These are phyloP conservation scores for Lepus americanus DNA, from an alignment of 2,113 vertebrate species.

Conservation along the genomic window DNA sequence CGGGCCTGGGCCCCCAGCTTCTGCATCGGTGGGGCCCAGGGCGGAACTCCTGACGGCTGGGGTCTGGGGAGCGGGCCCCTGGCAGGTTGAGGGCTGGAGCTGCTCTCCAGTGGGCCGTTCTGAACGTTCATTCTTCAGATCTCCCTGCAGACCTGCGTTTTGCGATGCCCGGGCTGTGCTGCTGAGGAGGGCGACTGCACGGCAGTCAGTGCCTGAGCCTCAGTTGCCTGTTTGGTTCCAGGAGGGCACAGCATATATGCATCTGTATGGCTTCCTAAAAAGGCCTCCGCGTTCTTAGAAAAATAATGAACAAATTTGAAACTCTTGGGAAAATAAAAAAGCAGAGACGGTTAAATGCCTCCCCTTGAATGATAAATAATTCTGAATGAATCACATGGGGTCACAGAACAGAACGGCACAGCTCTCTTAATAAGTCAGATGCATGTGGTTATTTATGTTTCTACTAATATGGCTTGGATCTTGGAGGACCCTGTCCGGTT, in stretches of 20 bases:
- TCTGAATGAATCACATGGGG: slow-evolving; percentile 24
- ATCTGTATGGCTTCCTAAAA: background rate
- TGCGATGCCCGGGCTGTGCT: background rate
- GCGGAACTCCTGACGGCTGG: slow-evolving; percentile 26
- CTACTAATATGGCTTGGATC: background rate
- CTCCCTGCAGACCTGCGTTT: background rate
- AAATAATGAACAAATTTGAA: background rate
- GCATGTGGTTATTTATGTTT: background rate
- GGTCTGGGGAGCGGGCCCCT: background rate
- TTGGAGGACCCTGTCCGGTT: background rate
- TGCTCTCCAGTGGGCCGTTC: background rate
- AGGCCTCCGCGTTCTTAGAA: background rate
- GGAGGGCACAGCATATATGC: background rate
- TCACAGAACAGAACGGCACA: background rate
- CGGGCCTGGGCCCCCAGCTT: background rate
- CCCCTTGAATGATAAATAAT: background rate
- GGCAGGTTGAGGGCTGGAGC: background rate
- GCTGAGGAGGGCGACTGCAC: slow-evolving; percentile 22
- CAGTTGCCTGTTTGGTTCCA: slow-evolving; percentile 26
- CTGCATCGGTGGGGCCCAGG: background rate
- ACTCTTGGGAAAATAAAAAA: slow-evolving; percentile 16
- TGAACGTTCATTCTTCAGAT: background rate
- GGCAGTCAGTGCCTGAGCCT: slow-evolving; percentile 25
- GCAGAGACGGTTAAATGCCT: background rate
- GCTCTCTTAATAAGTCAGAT: background rate